Percentiles rank a stretch among this genome's conserved stretches.
Conservation (phyloP, 2,113 vertebrate species). For the Anser cygnoides region DNA sequence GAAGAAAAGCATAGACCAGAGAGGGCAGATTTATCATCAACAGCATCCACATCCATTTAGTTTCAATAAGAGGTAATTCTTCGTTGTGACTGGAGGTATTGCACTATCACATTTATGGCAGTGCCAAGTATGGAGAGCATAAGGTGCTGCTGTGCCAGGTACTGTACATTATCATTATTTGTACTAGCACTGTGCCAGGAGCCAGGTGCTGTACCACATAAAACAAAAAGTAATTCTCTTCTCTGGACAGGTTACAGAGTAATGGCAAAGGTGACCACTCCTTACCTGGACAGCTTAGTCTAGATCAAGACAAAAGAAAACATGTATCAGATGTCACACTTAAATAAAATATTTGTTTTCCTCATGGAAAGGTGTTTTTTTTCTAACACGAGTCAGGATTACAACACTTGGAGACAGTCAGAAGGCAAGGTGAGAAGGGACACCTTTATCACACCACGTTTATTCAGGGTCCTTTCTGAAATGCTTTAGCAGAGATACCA, state of each 20-base stretch:
- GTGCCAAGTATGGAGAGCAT: constrained; percentile 5
- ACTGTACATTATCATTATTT: constrained; percentile 67
- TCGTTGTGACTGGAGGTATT: not conserved
- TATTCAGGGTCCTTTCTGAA: not conserved
- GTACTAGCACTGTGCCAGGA: constrained; percentile 42
- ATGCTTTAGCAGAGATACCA: not conserved
- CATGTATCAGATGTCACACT: not conserved
- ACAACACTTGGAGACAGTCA: not conserved
- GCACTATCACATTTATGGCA: constrained; percentile 45
- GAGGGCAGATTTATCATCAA: constrained; percentile 42
- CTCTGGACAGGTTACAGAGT: constrained; percentile 33
- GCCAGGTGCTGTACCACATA: constrained; percentile 42
- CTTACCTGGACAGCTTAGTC: constrained; percentile 47
- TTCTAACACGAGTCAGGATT: not conserved
- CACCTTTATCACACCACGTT: not conserved
- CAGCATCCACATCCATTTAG: not conserved
- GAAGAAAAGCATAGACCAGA: not conserved
- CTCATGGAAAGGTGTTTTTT: not conserved
- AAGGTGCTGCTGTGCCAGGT: constrained; percentile 24
- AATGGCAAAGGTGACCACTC: constrained; percentile 56
- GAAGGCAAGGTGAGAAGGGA: not conserved
- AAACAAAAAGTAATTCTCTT: constrained; percentile 69
- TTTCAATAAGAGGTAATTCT: constrained; percentile 44
- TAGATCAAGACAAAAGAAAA: constrained; percentile 14
- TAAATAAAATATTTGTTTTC: constrained; percentile 40